A percentile compares a stretch with the other conserved stretches of the same genome.
Evolutionary conservation across 2,797 vertebrate genomes (phyloP).

Genomic region (Synaphobranchus kaupii): DNA sequence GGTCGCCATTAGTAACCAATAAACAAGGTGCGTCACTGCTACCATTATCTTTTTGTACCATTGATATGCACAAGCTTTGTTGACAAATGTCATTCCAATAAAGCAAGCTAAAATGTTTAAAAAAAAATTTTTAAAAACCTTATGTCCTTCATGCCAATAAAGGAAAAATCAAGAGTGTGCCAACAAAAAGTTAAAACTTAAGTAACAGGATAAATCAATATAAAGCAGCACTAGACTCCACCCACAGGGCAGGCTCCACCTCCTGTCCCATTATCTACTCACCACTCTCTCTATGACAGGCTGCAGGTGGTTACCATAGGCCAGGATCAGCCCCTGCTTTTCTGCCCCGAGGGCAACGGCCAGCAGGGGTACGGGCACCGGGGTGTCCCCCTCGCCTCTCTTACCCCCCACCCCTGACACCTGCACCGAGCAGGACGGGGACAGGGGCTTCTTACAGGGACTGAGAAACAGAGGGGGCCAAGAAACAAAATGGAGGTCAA

Average conservation of each 20-base stretch:
- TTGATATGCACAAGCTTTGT: background rate
- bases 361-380: slow-evolving; percentile 85
- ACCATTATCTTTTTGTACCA: background rate
- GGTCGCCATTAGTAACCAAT: background rate
- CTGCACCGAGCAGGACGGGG: slow-evolving; percentile 87
- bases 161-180: background rate
- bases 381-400: slow-evolving; percentile 61
- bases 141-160: background rate
- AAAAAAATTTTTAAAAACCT: too few species aligned
- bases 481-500: slow-evolving; percentile 7
- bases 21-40: background rate
- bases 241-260: background rate
- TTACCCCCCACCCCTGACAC: slow-evolving; percentile 72
- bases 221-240: background rate
- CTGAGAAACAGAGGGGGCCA: slow-evolving; percentile 59
- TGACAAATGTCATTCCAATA: background rate
- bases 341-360: slow-evolving; percentile 82
- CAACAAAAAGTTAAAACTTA: background rate
- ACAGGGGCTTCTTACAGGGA: slow-evolving; percentile 93
- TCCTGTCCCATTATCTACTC: slow-evolving; percentile 54
- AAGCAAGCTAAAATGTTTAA: background rate
- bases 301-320: slow-evolving; percentile 88
- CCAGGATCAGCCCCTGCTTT: slow-evolving; percentile 77
- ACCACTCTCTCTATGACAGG: slow-evolving; percentile 91
- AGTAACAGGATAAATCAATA: background rate